phyloP scores from a whole-genome alignment of 2,888 invertebrate genomes.

The Cryptus viduatorius region DNA sequence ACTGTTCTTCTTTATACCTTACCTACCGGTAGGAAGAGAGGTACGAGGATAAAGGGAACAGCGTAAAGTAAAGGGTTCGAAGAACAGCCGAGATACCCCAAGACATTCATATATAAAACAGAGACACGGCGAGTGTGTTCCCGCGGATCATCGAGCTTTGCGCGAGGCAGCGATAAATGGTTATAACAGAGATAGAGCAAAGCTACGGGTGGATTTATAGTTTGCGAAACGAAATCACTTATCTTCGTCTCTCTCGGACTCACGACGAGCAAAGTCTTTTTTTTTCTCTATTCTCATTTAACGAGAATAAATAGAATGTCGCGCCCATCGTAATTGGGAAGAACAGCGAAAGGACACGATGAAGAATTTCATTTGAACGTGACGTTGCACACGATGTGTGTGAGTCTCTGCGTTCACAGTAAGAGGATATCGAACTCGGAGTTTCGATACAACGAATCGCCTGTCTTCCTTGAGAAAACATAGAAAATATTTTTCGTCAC shows the following conservation, averaged over 20 bases:
- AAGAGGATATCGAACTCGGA: too few species aligned
- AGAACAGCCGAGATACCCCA: slow-evolving; percentile 22
- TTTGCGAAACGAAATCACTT: slow-evolving; percentile 40
- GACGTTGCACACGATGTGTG: too few species aligned
- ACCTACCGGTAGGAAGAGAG: not conserved
- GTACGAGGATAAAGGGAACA: not conserved
- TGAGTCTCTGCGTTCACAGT: too few species aligned
- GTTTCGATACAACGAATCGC: not conserved
- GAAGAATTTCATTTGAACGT: too few species aligned
- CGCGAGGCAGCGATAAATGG: slow-evolving; percentile 28
- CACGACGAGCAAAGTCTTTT: not conserved
- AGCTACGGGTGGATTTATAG: slow-evolving; percentile 21
- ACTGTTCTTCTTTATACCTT: not conserved
- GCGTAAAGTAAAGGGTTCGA: slow-evolving; percentile 25
- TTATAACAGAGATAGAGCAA: not conserved
- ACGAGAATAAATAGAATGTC: too few species aligned
- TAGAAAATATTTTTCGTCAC: not conserved
- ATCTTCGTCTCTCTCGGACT: slow-evolving; percentile 28
- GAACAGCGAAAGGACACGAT: too few species aligned
- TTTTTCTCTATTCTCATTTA: too few species aligned
- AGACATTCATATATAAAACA: slow-evolving; percentile 23
- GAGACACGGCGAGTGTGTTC: not conserved
- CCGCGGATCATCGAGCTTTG: slow-evolving; percentile 24
- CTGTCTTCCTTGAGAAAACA: not conserved
- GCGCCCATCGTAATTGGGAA: too few species aligned